These are phyloP conservation scores for Diadegma fenestrale DNA, from an alignment of 2,888 invertebrate species.

Conservation along the genomic window DNA sequence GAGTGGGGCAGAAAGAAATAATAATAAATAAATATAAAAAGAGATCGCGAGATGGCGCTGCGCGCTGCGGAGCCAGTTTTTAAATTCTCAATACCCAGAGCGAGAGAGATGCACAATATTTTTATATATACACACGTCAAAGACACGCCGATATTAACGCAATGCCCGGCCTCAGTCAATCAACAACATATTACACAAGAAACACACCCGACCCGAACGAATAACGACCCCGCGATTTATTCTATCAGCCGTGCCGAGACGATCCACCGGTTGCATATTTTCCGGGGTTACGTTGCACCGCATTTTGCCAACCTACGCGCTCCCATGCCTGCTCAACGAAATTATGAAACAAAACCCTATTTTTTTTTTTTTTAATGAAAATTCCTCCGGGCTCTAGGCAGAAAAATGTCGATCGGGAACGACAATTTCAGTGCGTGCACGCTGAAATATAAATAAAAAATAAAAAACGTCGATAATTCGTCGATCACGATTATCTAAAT, in stretches of 20 bases:
- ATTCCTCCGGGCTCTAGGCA: not conserved
- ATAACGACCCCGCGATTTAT: constrained; percentile 49
- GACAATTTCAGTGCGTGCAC: no score
- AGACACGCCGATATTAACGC: constrained; percentile 36
- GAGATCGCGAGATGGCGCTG: constrained; percentile 48
- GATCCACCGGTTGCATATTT: constrained; percentile 67
- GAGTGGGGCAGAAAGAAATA: constrained; percentile 26
- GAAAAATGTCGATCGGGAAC: no score
- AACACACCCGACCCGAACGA: constrained; percentile 31
- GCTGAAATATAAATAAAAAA: no score
- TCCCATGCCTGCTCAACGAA: not conserved
- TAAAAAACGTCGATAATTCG: no score
- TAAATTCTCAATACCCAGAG: constrained; percentile 27
- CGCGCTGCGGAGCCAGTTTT: constrained; percentile 39
- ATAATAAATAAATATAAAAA: constrained; percentile 40
- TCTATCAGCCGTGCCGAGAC: constrained; percentile 57
- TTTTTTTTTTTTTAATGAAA: not conserved
- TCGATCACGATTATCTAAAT: no score
- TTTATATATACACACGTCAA: constrained; percentile 25
- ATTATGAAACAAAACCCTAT: not conserved
- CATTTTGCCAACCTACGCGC: not conserved
- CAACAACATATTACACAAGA: constrained; percentile 36
- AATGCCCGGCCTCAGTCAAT: constrained; percentile 47
- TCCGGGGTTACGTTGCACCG: constrained; percentile 49
- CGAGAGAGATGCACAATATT: constrained; percentile 58